Evolutionary conservation across 2,797 vertebrate genomes (phyloP).

Genomic region (Pseudotriccus pelzelni): DNA sequence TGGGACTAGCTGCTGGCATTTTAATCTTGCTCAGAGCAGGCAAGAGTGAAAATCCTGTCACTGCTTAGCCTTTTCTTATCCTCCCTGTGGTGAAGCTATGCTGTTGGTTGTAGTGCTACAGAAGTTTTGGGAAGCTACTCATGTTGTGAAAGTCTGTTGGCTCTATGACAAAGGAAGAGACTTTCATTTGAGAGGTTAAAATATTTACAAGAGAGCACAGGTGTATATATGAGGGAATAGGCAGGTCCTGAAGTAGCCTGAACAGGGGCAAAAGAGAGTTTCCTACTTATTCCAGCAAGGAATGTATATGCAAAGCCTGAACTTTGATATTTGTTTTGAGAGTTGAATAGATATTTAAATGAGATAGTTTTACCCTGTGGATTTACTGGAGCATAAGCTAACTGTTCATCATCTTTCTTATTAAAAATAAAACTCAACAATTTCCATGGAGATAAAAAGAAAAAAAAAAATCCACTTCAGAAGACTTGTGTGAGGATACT

Average conservation of each 20-base stretch:
- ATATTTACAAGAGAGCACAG: constrained; percentile 57
- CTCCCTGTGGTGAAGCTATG: constrained; percentile 8
- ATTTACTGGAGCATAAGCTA: constrained; percentile 35
- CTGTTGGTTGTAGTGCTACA: not conserved
- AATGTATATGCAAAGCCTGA: not conserved
- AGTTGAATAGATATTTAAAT: constrained; percentile 41
- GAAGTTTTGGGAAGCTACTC: not conserved
- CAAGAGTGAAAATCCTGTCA: constrained; percentile 27
- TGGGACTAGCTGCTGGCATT: constrained; percentile 45
- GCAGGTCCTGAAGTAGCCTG: not conserved
- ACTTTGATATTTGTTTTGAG: constrained; percentile 39
- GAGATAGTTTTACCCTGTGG: constrained; percentile 10
- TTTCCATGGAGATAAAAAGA: constrained; percentile 44
- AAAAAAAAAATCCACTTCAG: not conserved
- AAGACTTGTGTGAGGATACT: constrained; percentile 39
- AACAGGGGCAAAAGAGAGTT: not conserved
- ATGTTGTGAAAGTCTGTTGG: constrained; percentile 31
- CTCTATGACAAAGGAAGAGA: constrained; percentile 58
- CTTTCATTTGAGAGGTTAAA: constrained; percentile 69
- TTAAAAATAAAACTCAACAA: not conserved
- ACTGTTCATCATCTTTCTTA: not conserved
- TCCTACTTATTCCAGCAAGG: not conserved
- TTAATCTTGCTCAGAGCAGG: constrained; percentile 44
- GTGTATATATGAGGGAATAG: constrained; percentile 54
- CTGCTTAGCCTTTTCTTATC: not conserved